Evolutionary conservation across 1,140 invertebrate genomes (phyloP).

Genomic region (Drosophila simulans): DNA sequence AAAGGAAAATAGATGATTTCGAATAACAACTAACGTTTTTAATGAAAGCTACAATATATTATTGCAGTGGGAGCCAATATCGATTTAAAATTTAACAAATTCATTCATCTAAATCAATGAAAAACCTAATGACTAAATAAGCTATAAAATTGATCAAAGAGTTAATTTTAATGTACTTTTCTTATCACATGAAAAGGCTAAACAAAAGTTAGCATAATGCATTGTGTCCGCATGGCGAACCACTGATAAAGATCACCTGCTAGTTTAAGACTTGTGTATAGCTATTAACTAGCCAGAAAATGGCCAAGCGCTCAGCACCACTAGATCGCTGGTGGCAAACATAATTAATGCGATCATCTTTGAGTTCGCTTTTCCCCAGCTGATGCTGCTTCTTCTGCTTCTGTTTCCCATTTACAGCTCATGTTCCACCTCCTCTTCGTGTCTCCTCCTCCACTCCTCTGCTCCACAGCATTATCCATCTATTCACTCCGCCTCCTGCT

Average conservation of each 20-base stretch:
- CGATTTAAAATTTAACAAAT: too few species aligned
- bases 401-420: conserved; percentile 46
- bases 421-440: conserved; percentile 7
- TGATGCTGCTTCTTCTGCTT: conserved; percentile 11
- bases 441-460: neutral
- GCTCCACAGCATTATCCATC: neutral
- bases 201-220: neutral
- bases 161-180: neutral
- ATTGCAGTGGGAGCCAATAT: too few species aligned
- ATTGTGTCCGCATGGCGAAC: neutral
- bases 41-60: neutral
- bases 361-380: conserved; percentile 25
- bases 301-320: neutral
- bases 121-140: too few species aligned
- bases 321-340: conserved; percentile 33
- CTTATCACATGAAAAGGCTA: neutral
- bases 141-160: too few species aligned
- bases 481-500: conserved; percentile 6
- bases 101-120: too few species aligned
- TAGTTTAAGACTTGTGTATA: too few species aligned
- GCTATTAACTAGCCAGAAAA: neutral
- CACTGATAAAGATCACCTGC: conserved; percentile 6
- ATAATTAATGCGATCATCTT: conserved; percentile 71
- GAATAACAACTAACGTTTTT: neutral
- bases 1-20: neutral